Percentiles rank a stretch among this genome's conserved stretches.
These are phyloP conservation scores for Melitaea cinxia DNA, from an alignment of 1,140 invertebrate genomes.

Conservation along the genomic window DNA sequence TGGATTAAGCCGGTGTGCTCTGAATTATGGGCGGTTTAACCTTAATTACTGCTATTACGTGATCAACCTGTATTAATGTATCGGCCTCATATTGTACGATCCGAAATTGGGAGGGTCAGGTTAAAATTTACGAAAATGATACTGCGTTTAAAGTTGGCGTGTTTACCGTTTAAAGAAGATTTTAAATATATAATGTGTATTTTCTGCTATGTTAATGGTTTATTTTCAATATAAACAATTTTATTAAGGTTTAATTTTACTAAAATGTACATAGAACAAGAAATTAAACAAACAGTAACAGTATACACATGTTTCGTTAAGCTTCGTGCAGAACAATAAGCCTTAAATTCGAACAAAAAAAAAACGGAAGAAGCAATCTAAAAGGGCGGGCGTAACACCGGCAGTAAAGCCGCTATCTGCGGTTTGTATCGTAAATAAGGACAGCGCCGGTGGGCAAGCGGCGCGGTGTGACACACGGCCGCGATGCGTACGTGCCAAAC, in stretches of 20 bases:
- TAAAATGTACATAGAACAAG: no score
- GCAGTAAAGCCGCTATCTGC: slow-evolving; percentile 40
- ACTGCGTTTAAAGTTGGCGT: no score
- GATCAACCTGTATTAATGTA: background rate
- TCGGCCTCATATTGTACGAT: background rate
- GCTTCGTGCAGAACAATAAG: background rate
- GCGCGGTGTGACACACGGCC: slow-evolving; percentile 34
- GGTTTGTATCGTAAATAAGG: slow-evolving; percentile 53
- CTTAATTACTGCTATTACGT: slow-evolving; percentile 10
- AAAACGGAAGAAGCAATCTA: background rate
- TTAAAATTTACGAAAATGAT: background rate
- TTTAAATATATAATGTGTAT: no score
- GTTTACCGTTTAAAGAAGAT: no score
- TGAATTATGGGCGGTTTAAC: slow-evolving; percentile 26
- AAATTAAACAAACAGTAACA: no score
- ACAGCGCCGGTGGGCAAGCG: slow-evolving; percentile 37
- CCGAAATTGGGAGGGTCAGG: background rate
- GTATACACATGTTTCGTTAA: no score
- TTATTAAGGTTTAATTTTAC: no score
- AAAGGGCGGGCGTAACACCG: slow-evolving; percentile 29
- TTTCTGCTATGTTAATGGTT: no score
- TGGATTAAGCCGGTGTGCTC: slow-evolving; percentile 26
- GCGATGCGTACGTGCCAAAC: slow-evolving; percentile 42
- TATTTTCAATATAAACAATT: no score
- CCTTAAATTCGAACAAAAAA: background rate